Base-by-base conservation (phyloP, 2,888 invertebrate genomes). In the Ochropacha duplaris region DNA sequence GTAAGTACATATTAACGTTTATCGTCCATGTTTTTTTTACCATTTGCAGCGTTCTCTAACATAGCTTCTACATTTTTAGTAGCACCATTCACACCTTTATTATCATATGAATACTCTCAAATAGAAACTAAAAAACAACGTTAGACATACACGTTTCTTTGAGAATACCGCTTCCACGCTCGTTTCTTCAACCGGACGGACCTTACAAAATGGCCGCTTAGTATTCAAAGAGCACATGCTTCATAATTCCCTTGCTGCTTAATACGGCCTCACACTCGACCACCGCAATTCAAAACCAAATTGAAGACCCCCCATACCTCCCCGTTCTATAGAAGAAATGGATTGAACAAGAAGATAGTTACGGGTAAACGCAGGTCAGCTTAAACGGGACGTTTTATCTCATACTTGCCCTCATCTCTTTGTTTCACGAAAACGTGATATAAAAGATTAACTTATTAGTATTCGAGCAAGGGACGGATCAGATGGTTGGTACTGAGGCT, bases 381-480 rank as follows among this genome's bases (percentile, higher is more conserved):
- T 66, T 78, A 70, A 54, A 60, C 62, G 84, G 85, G 88, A 58
- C 79, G 71, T 74, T 78, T 81, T 81, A 84, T 85, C 84, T 84
- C 78, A 81, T 86, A 84, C 87, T 86, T 84, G 86, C 80, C 80
- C 83, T 83, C 86, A 87, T 88, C 86, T 88, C 87, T 90, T 91
- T 91, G 92, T 92, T 91, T 90, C 86, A 88, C 84, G 84, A 88
- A 86, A 88, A 88, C 85, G 86, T 85, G 88, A 90, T 91, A 88
- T 90, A 90, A 91, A 90, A 92, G 91, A 90, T 92, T 89, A 91
- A 87, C 88, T 89, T 88, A 90, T 92, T 92, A 92, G 90, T 92
- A 92, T 92, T 90, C 92, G 75, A 76, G 76, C 68, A 81, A 82
- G 81, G 68, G 64, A 59, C 54, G 68, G 83, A 83, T 84, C 78